Evolutionary conservation across 2,113 vertebrate genomes (phyloP).

Genomic region (Fulmarus glacialis): DNA sequence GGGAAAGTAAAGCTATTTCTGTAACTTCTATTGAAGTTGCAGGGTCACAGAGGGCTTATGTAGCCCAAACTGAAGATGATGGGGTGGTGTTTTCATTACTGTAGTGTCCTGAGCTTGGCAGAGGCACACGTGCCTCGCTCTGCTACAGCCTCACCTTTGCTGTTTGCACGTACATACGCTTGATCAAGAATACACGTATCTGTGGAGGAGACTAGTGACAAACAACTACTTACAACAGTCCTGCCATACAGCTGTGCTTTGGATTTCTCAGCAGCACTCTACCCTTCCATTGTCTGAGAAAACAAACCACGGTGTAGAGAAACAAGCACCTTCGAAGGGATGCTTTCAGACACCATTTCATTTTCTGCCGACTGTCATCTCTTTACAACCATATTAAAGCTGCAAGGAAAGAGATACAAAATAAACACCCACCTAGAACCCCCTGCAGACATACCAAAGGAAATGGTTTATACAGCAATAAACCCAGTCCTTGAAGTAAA

Average conservation of each 20-base stretch:
- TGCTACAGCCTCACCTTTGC: background rate
- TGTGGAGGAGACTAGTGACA: background rate
- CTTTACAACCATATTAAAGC: background rate
- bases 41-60: rapidly evolving
- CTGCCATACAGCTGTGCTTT: background rate
- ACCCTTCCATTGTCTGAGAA: background rate
- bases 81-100: background rate
- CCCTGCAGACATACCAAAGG: background rate
- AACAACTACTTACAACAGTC: background rate
- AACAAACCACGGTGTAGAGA: background rate
- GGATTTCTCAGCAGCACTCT: background rate
- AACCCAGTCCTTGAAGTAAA: background rate
- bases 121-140: background rate
- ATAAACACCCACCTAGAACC: background rate
- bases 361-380: background rate
- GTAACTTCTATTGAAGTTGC: background rate
- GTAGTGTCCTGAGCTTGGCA: background rate
- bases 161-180: rapidly evolving
- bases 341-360: background rate
- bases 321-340: background rate
- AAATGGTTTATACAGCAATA: background rate
- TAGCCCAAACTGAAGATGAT: background rate
- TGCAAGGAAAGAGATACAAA: background rate
- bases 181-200: rapidly evolving
- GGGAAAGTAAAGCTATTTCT: background rate